Percentiles rank a stretch among this genome's conserved stretches.
These are phyloP conservation scores for Carassius carassius DNA, from an alignment of 2,113 vertebrate species.

Conservation along the genomic window DNA sequence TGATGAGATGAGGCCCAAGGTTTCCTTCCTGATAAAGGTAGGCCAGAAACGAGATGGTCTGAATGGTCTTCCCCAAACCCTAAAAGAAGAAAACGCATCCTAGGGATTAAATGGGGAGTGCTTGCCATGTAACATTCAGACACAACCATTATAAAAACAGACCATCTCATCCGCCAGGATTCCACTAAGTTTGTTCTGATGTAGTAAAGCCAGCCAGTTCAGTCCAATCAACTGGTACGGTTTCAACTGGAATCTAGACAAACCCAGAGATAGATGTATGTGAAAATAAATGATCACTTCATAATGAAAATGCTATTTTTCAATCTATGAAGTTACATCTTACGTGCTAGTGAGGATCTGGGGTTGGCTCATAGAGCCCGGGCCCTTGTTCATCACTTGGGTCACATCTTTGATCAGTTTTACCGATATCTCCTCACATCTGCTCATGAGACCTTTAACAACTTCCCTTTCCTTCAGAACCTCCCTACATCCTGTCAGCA, in stretches of 20 bases:
- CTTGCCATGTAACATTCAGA: neutral
- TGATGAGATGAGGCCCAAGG: slow-evolving; percentile 82
- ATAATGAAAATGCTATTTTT: neutral
- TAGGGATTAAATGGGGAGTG: neutral
- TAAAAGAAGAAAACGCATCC: neutral
- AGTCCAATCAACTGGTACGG: slow-evolving; percentile 87
- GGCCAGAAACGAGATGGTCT: slow-evolving; percentile 87
- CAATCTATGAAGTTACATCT: neutral
- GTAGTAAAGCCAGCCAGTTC: slow-evolving; percentile 84
- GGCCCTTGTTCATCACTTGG: slow-evolving; percentile 73
- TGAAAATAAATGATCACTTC: neutral
- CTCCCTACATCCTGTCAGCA: slow-evolving; percentile 82
- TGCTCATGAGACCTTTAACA: slow-evolving; percentile 85
- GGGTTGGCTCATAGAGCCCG: slow-evolving; percentile 79
- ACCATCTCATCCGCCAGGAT: slow-evolving; percentile 91
- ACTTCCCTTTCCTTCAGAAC: slow-evolving; percentile 84
- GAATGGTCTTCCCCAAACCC: slow-evolving; percentile 89
- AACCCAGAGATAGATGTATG: neutral
- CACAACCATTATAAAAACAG: too few species aligned
- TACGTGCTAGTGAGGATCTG: slow-evolving; percentile 81
- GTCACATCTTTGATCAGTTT: slow-evolving; percentile 81
- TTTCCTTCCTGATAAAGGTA: slow-evolving; percentile 80
- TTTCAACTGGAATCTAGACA: slow-evolving; percentile 80
- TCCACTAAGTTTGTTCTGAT: slow-evolving; percentile 84
- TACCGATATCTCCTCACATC: slow-evolving; percentile 84